Evolutionary conservation across 1,140 invertebrate genomes (phyloP).

Genomic region (Bathynomus jamesi): DNA sequence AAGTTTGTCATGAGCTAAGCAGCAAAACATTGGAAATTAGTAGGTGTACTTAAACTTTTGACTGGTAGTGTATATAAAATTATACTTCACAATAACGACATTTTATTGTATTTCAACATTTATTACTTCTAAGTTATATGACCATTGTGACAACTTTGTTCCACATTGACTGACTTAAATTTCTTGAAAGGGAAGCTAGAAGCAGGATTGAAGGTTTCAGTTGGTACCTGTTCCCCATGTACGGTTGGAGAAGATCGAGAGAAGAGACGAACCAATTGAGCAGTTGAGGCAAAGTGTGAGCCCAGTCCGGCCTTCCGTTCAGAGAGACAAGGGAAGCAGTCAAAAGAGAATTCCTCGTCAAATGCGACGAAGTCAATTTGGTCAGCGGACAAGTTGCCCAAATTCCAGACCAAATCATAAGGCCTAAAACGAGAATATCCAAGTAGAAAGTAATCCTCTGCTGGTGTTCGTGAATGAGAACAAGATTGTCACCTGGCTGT

Average conservation of each 20-base stretch:
- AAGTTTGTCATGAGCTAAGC: too few relatives aligned
- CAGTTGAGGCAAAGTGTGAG: slow-evolving; percentile 24
- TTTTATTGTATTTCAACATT: too few relatives aligned
- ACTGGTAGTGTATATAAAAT: too few relatives aligned
- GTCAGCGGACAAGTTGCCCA: slow-evolving; percentile 28
- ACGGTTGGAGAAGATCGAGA: slow-evolving; percentile 9
- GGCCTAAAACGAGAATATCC: slow-evolving; percentile 30
- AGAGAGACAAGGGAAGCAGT: slow-evolving; percentile 28
- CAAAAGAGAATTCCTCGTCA: slow-evolving; percentile 23
- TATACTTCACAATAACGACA: too few relatives aligned
- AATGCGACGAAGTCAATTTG: slow-evolving; percentile 11
- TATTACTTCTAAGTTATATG: too few relatives aligned
- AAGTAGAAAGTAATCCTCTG: slow-evolving; percentile 30
- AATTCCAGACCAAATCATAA: slow-evolving; percentile 30
- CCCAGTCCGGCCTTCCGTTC: slow-evolving; percentile 22
- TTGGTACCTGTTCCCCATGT: slow-evolving; percentile 12
- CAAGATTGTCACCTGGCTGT: slow-evolving; percentile 27
- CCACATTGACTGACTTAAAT: slow-evolving; percentile 30
- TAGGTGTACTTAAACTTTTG: too few relatives aligned
- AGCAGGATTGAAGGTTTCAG: slow-evolving; percentile 23
- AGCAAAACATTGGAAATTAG: too few relatives aligned
- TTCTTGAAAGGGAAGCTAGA: slow-evolving; percentile 23
- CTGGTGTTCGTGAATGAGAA: slow-evolving; percentile 27
- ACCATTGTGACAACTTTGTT: slow-evolving; percentile 31
- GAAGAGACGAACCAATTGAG: slow-evolving; percentile 32